These are phyloP conservation scores for Aegithalos caudatus DNA, from an alignment of 2,113 vertebrate species.

Conservation along the genomic window DNA sequence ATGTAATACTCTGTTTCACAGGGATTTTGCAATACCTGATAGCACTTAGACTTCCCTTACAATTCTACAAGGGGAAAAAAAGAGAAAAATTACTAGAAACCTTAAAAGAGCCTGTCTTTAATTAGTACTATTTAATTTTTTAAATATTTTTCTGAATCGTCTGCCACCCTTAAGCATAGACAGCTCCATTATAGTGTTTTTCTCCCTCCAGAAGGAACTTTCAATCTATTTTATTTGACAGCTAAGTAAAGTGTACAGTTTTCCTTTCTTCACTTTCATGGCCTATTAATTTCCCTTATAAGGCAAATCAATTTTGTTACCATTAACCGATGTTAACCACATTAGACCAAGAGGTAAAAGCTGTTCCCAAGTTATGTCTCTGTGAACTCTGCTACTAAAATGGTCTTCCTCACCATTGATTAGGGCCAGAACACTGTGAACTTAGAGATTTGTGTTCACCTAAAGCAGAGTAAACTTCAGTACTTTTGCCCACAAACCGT, in stretches of 20 bases:
- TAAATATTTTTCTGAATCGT: not conserved
- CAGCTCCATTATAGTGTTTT: not conserved
- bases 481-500: not conserved
- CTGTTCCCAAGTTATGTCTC: not conserved
- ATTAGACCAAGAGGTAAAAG: not conserved
- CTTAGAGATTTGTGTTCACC: not conserved
- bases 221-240: not conserved
- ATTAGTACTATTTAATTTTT: not conserved
- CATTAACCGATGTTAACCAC: not conserved
- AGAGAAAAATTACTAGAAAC: not conserved
- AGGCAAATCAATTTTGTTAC: not conserved
- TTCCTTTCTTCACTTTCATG: not conserved
- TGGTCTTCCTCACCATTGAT: not conserved
- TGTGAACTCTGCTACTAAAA: not conserved
- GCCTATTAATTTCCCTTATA: constrained; percentile 29
- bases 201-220: not conserved
- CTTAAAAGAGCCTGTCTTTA: not conserved
- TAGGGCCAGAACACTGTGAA: not conserved
- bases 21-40: not conserved
- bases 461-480: not conserved
- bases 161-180: not conserved
- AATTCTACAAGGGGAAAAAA: not conserved
- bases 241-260: not conserved
- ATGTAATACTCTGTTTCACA: not conserved
- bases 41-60: not conserved